Evolutionary conservation across 2,797 vertebrate genomes (phyloP).

Genomic region (Liparis tanakae): DNA sequence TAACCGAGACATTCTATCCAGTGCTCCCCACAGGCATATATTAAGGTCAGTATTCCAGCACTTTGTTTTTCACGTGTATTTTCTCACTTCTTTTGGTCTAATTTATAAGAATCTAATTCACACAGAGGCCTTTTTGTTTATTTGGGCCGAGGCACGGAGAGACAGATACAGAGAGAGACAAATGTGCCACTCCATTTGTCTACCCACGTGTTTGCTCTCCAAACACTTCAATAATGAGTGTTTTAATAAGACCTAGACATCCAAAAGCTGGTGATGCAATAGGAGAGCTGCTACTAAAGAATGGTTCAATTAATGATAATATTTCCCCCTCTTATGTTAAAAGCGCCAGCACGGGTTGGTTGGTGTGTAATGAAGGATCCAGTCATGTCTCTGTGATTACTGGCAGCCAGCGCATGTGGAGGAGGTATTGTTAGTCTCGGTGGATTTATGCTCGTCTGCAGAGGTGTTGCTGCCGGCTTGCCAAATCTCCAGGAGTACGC

Average conservation of each 20-base stretch:
- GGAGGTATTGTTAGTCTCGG: slow-evolving; percentile 37
- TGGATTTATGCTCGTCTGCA: slow-evolving; percentile 40
- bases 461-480: slow-evolving; percentile 33
- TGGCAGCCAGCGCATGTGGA: slow-evolving; percentile 33
- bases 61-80: slow-evolving; percentile 69
- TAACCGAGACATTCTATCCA: slow-evolving; percentile 33
- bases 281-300: slow-evolving; percentile 50
- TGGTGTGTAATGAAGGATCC: slow-evolving; percentile 29
- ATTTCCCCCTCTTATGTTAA: slow-evolving; percentile 58
- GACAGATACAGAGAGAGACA: neutral
- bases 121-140: slow-evolving; percentile 52
- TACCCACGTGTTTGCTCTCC: slow-evolving; percentile 66
- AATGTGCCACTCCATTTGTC: slow-evolving; percentile 48
- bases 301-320: slow-evolving; percentile 64
- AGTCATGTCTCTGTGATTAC: slow-evolving; percentile 45
- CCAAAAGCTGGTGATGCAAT: slow-evolving; percentile 55
- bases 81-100: slow-evolving; percentile 64
- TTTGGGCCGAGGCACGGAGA: slow-evolving; percentile 47
- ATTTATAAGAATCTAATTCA: slow-evolving; percentile 70
- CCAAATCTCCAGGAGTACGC: slow-evolving; percentile 12
- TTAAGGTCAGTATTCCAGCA: slow-evolving; percentile 42
- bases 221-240: slow-evolving; percentile 70
- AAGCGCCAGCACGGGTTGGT: slow-evolving; percentile 26
- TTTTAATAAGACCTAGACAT: slow-evolving; percentile 56
- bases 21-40: slow-evolving; percentile 36